phyloP scores from a whole-genome alignment of 1,140 invertebrate species.

The Pygmarrhopalites habei region DNA sequence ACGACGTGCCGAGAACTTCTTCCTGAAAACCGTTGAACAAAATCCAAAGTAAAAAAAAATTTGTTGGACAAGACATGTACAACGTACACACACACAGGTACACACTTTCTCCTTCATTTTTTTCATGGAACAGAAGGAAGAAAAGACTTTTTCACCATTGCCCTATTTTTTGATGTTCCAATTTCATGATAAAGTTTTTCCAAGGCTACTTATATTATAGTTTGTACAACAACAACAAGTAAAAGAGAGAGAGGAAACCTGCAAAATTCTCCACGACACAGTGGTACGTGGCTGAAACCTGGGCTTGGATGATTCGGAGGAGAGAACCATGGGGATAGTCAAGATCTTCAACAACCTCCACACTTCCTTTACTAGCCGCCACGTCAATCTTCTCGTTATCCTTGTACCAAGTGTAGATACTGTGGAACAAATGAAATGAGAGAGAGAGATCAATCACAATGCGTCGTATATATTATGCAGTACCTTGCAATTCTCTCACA shows the following conservation, averaged over 20 bases:
- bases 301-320: slow-evolving; percentile 24
- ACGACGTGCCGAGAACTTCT: slow-evolving; percentile 10
- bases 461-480: neutral
- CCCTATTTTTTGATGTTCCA: too few species aligned
- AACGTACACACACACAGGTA: too few species aligned
- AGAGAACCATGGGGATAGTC: slow-evolving; percentile 28
- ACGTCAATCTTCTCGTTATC: neutral
- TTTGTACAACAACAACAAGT: too few species aligned
- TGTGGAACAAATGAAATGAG: neutral
- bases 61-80: too few species aligned
- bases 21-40: too few species aligned
- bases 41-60: too few species aligned
- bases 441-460: neutral
- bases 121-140: too few species aligned
- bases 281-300: slow-evolving; percentile 19
- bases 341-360: slow-evolving; percentile 19
- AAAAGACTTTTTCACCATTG: too few species aligned
- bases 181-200: too few species aligned
- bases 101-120: too few species aligned
- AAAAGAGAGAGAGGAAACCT: too few species aligned
- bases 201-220: too few species aligned
- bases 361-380: neutral
- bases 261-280: slow-evolving; percentile 24
- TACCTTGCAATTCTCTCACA: neutral
- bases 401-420: slow-evolving; percentile 10